Evolutionary conservation across 2,888 invertebrate species (phyloP).

Genomic region (Macaria notata): DNA sequence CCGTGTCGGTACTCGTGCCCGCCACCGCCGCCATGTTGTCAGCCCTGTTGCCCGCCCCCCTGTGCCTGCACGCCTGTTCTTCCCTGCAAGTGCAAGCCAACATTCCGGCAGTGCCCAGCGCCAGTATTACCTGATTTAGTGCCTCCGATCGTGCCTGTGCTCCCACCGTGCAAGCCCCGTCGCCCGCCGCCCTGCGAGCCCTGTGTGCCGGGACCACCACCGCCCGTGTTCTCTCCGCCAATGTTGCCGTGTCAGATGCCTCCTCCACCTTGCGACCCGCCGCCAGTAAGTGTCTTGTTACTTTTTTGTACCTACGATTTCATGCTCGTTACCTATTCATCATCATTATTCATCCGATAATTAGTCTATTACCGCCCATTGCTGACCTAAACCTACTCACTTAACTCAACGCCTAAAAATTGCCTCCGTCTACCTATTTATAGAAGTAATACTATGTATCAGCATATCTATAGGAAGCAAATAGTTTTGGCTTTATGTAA

Average conservation of each 20-base stretch:
- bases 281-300: conserved; percentile 54
- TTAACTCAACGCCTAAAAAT: too few species aligned
- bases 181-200: conserved; percentile 56
- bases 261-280: conserved; percentile 67
- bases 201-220: conserved; percentile 49
- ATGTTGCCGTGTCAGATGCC: conserved; percentile 72
- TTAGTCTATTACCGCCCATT: too few species aligned
- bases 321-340: too few species aligned
- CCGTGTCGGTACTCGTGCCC: conserved; percentile 60
- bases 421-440: too few species aligned
- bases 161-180: conserved; percentile 65
- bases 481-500: too few species aligned
- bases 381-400: too few species aligned
- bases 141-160: conserved; percentile 67
- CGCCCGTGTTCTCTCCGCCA: conserved; percentile 67
- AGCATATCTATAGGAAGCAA: too few species aligned
- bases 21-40: conserved; percentile 45
- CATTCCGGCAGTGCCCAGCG: conserved; percentile 64
- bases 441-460: too few species aligned
- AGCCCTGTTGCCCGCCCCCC: conserved; percentile 39
- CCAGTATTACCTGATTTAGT: conserved; percentile 66
- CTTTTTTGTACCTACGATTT: not conserved
- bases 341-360: too few species aligned
- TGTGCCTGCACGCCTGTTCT: conserved; percentile 73
- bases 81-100: conserved; percentile 62